Evolutionary conservation across 1,140 invertebrate genomes (phyloP).

Genomic region (Piezodorus guildinii): DNA sequence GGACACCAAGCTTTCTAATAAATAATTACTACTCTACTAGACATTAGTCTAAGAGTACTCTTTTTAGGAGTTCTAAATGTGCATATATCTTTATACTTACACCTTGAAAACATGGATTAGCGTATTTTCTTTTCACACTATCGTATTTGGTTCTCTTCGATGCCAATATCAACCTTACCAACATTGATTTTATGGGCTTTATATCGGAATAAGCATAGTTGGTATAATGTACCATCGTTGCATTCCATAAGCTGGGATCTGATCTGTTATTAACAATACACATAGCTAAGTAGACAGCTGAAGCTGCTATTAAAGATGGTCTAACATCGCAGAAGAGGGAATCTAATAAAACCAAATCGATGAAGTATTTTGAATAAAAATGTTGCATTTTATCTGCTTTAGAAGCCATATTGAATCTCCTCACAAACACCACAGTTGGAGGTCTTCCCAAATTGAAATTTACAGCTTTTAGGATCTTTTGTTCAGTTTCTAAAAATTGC

Average conservation of each 20-base stretch:
- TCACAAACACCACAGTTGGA: background rate
- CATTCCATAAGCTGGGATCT: constrained; percentile 2
- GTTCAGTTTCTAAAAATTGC: constrained; percentile 11
- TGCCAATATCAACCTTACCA: background rate
- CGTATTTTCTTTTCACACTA: background rate
- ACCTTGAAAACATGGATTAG: background rate
- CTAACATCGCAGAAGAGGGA: background rate
- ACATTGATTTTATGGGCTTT: background rate
- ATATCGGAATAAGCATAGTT: background rate
- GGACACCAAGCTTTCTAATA: no score
- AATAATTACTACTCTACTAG: no score
- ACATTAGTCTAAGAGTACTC: no score
- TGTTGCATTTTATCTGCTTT: constrained; percentile 13
- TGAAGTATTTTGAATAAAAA: constrained; percentile 19
- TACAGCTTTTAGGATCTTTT: background rate
- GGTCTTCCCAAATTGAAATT: constrained; percentile 13
- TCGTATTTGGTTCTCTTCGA: background rate
- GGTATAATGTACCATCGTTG: constrained; percentile 5
- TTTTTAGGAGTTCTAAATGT: no score
- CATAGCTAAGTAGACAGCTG: constrained; percentile 10
- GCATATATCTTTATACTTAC: background rate
- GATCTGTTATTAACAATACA: constrained; percentile 4
- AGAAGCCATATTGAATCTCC: constrained; percentile 19
- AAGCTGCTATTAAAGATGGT: constrained; percentile 14
- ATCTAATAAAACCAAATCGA: constrained; percentile 8